phyloP scores from a whole-genome alignment of 2,113 vertebrate species.

The Psittacus erithacus region DNA sequence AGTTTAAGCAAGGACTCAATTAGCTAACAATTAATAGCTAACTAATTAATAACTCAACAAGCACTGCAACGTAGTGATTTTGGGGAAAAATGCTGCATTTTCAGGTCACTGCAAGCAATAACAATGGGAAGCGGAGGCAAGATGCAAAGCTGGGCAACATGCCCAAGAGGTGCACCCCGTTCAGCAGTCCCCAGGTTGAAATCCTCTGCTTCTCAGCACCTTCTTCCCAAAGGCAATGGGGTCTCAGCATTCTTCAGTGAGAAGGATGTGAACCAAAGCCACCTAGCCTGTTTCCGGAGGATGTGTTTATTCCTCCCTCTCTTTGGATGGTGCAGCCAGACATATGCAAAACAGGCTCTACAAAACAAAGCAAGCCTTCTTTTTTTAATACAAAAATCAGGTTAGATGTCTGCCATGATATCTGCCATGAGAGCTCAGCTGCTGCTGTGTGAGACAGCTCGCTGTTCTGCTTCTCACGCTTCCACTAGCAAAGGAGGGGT shows the following conservation, averaged over 20 bases:
- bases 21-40: fast-evolving
- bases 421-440: not conserved
- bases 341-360: not conserved
- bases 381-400: not conserved
- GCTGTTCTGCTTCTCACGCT: not conserved
- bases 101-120: not conserved
- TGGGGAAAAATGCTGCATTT: not conserved
- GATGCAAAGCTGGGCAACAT: not conserved
- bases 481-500: not conserved
- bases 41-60: not conserved
- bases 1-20: not conserved
- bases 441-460: not conserved
- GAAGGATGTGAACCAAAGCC: not conserved
- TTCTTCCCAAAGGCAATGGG: not conserved
- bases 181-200: not conserved
- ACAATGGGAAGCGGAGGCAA: not conserved
- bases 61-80: not conserved
- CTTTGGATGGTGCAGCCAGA: not conserved
- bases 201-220: not conserved
- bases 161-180: not conserved
- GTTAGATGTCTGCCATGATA: not conserved
- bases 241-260: not conserved
- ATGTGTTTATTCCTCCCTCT: not conserved
- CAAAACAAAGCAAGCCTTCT: not conserved
- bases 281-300: not conserved